These are phyloP conservation scores for Tricholaema leucomelas DNA, from an alignment of 2,113 vertebrate species.

Conservation along the genomic window DNA sequence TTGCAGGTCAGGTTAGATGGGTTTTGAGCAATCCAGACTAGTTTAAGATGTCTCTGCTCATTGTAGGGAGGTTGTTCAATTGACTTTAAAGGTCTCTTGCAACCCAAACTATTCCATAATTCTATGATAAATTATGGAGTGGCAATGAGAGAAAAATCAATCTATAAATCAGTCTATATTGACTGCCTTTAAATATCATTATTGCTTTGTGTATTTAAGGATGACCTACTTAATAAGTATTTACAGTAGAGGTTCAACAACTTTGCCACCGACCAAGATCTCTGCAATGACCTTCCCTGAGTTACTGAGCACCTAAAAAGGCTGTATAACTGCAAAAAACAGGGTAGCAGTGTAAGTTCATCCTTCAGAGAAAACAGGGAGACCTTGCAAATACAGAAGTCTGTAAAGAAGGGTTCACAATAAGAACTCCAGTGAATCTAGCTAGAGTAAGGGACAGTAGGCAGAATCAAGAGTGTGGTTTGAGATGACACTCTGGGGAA, in stretches of 20 bases:
- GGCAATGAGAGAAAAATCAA: not conserved
- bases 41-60: not conserved
- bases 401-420: not conserved
- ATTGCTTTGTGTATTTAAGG: not conserved
- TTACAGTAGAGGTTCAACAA: not conserved
- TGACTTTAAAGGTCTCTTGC: not conserved
- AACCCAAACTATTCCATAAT: not conserved
- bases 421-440: not conserved
- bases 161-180: not conserved
- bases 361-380: not conserved
- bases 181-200: not conserved
- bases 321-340: not conserved
- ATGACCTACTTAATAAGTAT: not conserved
- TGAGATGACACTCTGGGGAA: fast-evolving
- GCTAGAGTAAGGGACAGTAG: not conserved
- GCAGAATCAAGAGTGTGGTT: not conserved
- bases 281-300: not conserved
- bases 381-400: not conserved
- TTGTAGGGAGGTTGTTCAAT: not conserved
- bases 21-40: not conserved
- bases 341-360: not conserved
- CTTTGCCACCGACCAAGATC: not conserved
- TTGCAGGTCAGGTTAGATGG: fast-evolving
- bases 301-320: not conserved
- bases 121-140: not conserved